phyloP scores from a whole-genome alignment of 2,113 vertebrate genomes.

The Pogona vitticeps region DNA sequence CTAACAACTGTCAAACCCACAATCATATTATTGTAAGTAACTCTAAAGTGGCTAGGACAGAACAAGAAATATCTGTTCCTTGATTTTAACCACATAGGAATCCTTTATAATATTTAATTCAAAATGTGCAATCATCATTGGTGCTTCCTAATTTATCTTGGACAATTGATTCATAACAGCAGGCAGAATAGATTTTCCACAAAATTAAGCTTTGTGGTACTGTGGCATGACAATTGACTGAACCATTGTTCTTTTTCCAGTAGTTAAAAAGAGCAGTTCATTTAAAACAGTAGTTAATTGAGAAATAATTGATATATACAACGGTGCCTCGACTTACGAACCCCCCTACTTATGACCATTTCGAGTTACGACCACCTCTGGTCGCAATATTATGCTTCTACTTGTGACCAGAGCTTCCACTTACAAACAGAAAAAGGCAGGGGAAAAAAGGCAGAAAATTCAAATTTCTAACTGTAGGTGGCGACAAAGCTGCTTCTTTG shows the following conservation, averaged over 20 bases:
- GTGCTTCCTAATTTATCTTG: neutral
- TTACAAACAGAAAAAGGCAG: too few relatives aligned
- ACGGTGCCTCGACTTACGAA: too few relatives aligned
- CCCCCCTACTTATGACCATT: too few relatives aligned
- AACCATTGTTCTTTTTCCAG: neutral
- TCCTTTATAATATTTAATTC: conserved; percentile 18
- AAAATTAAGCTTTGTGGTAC: neutral
- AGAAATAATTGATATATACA: neutral
- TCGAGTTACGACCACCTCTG: too few relatives aligned
- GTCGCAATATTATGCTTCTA: too few relatives aligned
- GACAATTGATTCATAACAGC: neutral
- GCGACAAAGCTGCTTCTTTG: too few relatives aligned
- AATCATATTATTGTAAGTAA: neutral
- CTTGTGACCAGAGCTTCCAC: too few relatives aligned
- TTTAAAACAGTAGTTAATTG: neutral
- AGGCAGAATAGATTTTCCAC: neutral
- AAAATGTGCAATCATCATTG: neutral
- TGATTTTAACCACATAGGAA: neutral
- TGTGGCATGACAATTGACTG: fast-evolving
- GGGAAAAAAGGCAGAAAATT: too few relatives aligned
- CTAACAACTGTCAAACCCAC: neutral
- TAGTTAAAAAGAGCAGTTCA: neutral
- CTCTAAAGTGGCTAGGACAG: neutral
- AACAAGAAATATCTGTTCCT: conserved; percentile 7
- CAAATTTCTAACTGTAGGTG: too few relatives aligned